Evolutionary conservation across 2,113 vertebrate species (phyloP).

Genomic region (Scolopax mira): DNA sequence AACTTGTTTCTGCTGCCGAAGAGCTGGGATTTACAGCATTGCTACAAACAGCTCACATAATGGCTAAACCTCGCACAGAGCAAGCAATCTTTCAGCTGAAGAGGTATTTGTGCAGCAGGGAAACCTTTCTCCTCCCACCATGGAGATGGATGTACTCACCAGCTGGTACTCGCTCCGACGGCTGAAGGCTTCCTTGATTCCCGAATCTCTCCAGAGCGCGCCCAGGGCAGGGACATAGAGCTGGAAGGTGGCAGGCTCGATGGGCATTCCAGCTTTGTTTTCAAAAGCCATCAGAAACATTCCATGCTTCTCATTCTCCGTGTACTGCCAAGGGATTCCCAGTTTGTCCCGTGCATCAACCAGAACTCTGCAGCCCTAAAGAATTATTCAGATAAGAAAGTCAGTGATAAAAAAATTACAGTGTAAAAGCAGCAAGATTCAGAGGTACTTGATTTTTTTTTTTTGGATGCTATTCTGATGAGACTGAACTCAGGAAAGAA

Average conservation of each 20-base stretch:
- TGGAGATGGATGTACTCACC: constrained; percentile 76
- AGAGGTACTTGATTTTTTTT: background rate
- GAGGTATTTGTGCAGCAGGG: background rate
- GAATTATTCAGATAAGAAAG: background rate
- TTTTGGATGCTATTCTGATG: background rate
- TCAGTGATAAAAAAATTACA: background rate
- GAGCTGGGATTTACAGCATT: background rate
- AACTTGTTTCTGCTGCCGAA: background rate
- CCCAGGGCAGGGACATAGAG: constrained; percentile 89
- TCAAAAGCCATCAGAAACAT: constrained; percentile 98
- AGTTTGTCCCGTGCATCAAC: constrained; percentile 96
- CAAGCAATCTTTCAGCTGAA: background rate
- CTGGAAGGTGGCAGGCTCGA: constrained; percentile 93
- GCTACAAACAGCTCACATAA: background rate
- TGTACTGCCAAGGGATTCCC: constrained; percentile 91
- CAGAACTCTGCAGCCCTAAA: constrained; percentile 90
- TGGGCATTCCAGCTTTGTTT: constrained; percentile 84
- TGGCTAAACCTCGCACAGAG: background rate
- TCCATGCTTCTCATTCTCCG: constrained; percentile 94
- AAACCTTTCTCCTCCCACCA: background rate
- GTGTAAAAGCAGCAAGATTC: background rate
- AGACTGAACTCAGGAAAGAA: background rate
- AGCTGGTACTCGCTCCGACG: constrained; percentile 94
- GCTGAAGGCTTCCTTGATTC: constrained; percentile 88
- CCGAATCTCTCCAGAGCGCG: constrained; percentile 86